These are phyloP conservation scores for Pygocentrus nattereri DNA, from an alignment of 2,797 vertebrate species.

Conservation along the genomic window DNA sequence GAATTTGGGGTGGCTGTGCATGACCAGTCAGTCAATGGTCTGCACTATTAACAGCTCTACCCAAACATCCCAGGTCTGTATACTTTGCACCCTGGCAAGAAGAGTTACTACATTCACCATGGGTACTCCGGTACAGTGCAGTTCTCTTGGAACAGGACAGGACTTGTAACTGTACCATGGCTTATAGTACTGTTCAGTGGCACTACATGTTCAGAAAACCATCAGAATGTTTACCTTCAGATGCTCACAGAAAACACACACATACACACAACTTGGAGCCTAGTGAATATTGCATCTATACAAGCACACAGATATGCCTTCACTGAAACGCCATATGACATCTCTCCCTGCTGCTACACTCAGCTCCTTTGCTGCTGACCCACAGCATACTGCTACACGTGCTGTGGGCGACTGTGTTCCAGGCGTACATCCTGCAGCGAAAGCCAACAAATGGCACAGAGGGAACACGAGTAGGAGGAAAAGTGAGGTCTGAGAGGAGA, in stretches of 20 bases:
- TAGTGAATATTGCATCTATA: background rate
- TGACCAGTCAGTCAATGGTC: background rate
- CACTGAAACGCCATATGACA: background rate
- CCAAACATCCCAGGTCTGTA: background rate
- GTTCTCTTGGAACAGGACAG: no score
- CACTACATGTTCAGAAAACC: background rate
- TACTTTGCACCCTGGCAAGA: background rate
- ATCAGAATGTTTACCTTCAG: background rate
- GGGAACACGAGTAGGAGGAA: conserved; percentile 17
- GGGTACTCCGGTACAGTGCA: background rate
- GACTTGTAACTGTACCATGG: no score
- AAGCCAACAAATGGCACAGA: conserved; percentile 20
- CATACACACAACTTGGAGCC: background rate
- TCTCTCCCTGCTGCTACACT: background rate
- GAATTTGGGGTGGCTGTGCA: no score
- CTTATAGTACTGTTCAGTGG: no score
- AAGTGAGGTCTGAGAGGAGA: conserved; percentile 5
- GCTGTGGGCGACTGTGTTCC: background rate
- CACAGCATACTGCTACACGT: background rate
- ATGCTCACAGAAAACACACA: background rate
- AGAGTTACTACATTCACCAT: background rate
- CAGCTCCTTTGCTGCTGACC: background rate
- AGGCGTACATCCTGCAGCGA: conserved; percentile 10
- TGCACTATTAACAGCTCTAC: background rate
- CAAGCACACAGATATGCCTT: background rate